Evolutionary conservation across 2,888 invertebrate genomes (phyloP).

Genomic region (Neocrepidodera transversa): DNA sequence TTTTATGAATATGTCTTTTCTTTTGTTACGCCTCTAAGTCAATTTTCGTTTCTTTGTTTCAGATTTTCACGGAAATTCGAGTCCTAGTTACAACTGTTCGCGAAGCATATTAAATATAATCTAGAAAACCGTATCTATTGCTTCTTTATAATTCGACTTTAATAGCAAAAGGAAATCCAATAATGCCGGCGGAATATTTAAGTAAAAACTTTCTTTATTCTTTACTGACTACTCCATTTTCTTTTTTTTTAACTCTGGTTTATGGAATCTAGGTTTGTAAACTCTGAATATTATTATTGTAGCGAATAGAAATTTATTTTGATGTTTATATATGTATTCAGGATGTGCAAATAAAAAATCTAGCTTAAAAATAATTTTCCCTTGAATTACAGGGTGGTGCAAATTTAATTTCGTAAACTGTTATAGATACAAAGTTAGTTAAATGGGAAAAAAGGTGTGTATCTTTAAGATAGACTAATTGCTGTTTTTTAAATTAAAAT

Average conservation of each 20-base stretch:
- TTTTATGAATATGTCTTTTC: too few relatives aligned
- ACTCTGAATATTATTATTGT: too few relatives aligned
- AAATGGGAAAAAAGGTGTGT: too few relatives aligned
- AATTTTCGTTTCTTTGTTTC: slow-evolving; percentile 29
- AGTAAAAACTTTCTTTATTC: neutral
- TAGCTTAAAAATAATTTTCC: too few relatives aligned
- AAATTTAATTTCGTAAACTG: too few relatives aligned
- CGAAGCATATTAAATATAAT: slow-evolving; percentile 30
- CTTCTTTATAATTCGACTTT: slow-evolving; percentile 29
- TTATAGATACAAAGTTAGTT: too few relatives aligned
- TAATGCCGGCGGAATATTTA: slow-evolving; percentile 17
- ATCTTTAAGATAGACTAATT: too few relatives aligned
- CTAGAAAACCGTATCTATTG: slow-evolving; percentile 25
- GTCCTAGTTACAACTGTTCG: slow-evolving; percentile 25
- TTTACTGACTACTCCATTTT: neutral
- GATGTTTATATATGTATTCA: too few relatives aligned
- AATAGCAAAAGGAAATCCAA: slow-evolving; percentile 29
- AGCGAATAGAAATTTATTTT: too few relatives aligned
- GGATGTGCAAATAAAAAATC: too few relatives aligned
- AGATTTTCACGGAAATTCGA: slow-evolving; percentile 20
- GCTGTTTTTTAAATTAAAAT: too few relatives aligned
- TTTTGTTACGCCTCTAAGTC: neutral
- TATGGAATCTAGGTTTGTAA: neutral
- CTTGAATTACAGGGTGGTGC: too few relatives aligned
- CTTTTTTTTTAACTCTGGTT: neutral